Evolutionary conservation across 2,888 invertebrate species (phyloP), one percentile per base, ranked within the genome.

Genomic region (Caprella mutica): DNA sequence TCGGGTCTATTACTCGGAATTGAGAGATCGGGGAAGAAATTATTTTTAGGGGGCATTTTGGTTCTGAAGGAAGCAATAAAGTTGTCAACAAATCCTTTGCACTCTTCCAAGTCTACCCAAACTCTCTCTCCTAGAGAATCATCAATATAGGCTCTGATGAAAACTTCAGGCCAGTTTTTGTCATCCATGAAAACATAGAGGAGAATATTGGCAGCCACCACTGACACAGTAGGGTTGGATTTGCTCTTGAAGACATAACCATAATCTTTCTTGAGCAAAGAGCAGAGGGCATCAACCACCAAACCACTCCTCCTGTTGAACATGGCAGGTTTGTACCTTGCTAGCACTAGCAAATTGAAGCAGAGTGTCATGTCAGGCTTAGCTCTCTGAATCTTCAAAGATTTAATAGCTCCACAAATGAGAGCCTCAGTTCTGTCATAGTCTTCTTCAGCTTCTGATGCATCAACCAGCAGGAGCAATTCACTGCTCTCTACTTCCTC

Each of bases 51-150:
- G 0, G 87, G 86, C 54, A 81, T 76, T 68, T 82, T 84, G 0
- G 90, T 91, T 67, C 81, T 82, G 72, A 91, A 87, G 1, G 86
- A 88, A 0, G 86, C 86, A 55, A 85, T 77, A 51, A 96, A 85
- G 72, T 94, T 96, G 67, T 91, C 89, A 0, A 91, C 88, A 71
- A 94, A 86, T 23, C 85, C 83, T 69, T 86, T 85, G 71, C 93
- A 93, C 74, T 89, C 86, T 0, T 86, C 82, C 68, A 86, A 83
- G 71, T 96, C 96, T 21, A 94, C 89, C 91, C 96, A 96, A 66
- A 86, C 80, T 35, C 94, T 78, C 69, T 97, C 96, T 42, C 88
- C 90, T 1, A 92, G 76, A 0, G 93, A 89, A 76, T 97, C 96
- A 70, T 97, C 96, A 59, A 94, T 83, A 72, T 91, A 96, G 0